Conservation (phyloP, 2,113 vertebrate genomes). For the Numenius arquata region DNA sequence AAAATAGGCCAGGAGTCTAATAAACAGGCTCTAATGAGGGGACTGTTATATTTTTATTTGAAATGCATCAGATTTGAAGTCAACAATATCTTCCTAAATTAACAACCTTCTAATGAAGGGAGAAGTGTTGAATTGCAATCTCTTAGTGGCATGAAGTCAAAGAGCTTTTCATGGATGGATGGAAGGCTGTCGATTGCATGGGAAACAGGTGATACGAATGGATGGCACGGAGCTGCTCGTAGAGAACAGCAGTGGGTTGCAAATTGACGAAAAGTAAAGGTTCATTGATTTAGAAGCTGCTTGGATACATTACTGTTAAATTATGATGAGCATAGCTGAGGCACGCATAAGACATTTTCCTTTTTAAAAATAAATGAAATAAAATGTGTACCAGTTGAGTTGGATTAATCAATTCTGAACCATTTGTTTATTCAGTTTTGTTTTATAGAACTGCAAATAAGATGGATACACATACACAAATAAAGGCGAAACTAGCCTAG, state of each 20-base stretch:
- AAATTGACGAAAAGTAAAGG: background rate
- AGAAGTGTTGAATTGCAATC: background rate
- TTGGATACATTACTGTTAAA: background rate
- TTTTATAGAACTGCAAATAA: background rate
- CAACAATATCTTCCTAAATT: background rate
- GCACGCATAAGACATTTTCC: background rate
- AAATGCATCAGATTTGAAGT: background rate
- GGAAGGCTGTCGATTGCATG: background rate
- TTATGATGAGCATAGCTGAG: background rate
- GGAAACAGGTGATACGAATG: background rate
- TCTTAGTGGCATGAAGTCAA: background rate
- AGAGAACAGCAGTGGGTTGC: background rate
- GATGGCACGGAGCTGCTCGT: background rate
- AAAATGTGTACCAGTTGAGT: background rate
- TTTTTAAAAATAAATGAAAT: background rate
- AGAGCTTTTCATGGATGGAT: background rate
- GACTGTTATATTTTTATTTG: background rate
- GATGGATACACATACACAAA: background rate
- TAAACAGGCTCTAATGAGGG: background rate
- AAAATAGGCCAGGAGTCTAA: background rate
- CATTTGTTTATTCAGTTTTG: constrained; percentile 8
- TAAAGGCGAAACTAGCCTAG: background rate
- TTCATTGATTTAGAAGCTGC: background rate
- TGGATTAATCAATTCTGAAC: background rate
- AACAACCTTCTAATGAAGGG: background rate